Evolutionary conservation across 2,113 vertebrate species (phyloP).

Genomic region (Rhineura floridana): DNA sequence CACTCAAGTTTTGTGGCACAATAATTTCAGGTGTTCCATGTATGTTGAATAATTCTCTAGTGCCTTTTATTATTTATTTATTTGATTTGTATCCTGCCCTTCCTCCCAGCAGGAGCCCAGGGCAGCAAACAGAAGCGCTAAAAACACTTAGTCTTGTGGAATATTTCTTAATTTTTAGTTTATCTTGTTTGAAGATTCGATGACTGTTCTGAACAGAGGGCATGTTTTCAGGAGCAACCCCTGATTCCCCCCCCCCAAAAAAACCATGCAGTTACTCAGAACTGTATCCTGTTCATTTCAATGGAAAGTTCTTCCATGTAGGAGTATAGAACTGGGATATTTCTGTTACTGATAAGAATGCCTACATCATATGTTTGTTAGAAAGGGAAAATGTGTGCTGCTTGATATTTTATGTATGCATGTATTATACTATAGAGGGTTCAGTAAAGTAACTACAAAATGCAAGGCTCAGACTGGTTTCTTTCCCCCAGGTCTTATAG

Average conservation of each 20-base stretch:
- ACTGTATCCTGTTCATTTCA: not conserved
- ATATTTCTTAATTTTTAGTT: not conserved
- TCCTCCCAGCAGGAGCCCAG: no score
- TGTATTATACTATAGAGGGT: not conserved
- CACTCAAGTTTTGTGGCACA: not conserved
- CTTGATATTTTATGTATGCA: fast-evolving
- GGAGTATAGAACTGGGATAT: not conserved
- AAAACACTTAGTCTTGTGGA: not conserved
- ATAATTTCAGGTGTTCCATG: not conserved
- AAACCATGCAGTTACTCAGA: not conserved
- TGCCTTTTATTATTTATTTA: not conserved
- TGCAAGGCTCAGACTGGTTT: slow-evolving; percentile 30
- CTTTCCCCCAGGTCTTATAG: slow-evolving; percentile 82
- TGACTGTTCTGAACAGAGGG: not conserved
- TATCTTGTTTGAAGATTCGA: not conserved
- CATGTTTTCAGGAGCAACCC: not conserved
- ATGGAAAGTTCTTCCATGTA: not conserved
- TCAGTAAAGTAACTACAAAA: not conserved
- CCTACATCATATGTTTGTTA: not conserved
- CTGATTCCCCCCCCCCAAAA: no score
- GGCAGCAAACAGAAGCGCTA: no score
- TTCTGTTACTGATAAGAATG: not conserved
- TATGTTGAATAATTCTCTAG: not conserved
- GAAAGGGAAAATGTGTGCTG: not conserved
- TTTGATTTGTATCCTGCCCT: no score